Base-by-base conservation (phyloP, 2,888 invertebrate genomes). In the Erebia ligea region DNA sequence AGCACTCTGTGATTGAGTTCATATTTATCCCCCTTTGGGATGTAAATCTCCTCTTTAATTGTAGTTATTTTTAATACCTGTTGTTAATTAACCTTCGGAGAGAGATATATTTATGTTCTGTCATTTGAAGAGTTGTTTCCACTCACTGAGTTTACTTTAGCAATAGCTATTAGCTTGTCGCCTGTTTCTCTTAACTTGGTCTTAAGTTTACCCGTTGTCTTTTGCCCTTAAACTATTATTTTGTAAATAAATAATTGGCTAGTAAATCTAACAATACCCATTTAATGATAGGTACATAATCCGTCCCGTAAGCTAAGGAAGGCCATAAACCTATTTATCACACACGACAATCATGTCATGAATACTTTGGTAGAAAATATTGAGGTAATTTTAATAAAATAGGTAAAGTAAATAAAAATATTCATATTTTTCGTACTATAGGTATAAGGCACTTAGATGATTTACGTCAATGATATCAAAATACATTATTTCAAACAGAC, bases 31-130 rank as follows among this genome's bases (percentile, higher is more conserved):
- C 42, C 71, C 61, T 74, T 54, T 70, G 63, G 56, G 62, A 57
- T 68, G 69, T 75, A 75, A 76, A 75, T 75, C 76, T 70, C 57
- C 71, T 71, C 62, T 71, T 6, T 71, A 66, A 64, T 65, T 61
- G 58, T 17, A 52, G 57, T 64, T 74, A 68, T 70, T 72, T 73
- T 73, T 70, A 69, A 71, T 72, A 64, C 59, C 62, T 59, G 67
- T 68, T 59, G 67, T 68, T 68, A 69, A 70, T 75, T 69, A 73
- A 73, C 69, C 72, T 70, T 64, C 42, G 61, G 72, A 65, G 57
- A 52, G 71, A 65, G 52, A 57, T 74, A 62, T 74, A 74, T 74
- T 74, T 75, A 69, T 70, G 73, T 67, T 67, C 48, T 25, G 34
- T 66, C 62, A 42, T 48, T 72, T 56, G 11, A 17, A 50, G 25